These are phyloP conservation scores for Carettochelys insculpta DNA, from an alignment of 2,113 vertebrate genomes.

Conservation along the genomic window DNA sequence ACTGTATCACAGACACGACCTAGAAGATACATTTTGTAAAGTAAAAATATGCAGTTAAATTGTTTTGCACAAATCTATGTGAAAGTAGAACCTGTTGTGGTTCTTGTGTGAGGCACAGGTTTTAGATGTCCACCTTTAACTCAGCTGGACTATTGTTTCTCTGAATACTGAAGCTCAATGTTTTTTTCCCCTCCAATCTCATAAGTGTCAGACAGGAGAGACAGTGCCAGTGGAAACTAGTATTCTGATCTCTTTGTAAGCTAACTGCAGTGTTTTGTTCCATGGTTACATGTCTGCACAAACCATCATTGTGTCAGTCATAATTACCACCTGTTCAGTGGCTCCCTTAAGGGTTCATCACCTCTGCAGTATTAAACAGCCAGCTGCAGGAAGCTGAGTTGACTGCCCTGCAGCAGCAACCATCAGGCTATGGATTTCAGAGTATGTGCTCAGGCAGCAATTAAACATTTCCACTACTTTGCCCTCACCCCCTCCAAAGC, in stretches of 20 bases:
- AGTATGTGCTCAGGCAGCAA: too few species aligned
- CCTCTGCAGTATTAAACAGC: slow-evolving; percentile 77
- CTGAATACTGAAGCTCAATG: slow-evolving; percentile 61
- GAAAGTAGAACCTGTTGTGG: slow-evolving; percentile 65
- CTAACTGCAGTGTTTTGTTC: slow-evolving; percentile 77
- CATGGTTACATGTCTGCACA: slow-evolving; percentile 69
- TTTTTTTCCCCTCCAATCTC: slow-evolving; percentile 62
- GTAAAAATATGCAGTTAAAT: slow-evolving; percentile 47
- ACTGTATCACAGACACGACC: background rate
- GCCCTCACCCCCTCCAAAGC: background rate
- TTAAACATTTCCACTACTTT: too few species aligned
- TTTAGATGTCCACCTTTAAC: slow-evolving; percentile 60
- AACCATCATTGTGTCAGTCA: slow-evolving; percentile 80
- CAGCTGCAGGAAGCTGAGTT: slow-evolving; percentile 72
- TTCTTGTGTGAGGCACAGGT: slow-evolving; percentile 67
- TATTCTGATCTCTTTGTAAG: slow-evolving; percentile 74
- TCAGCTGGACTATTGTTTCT: slow-evolving; percentile 66
- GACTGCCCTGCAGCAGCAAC: slow-evolving; percentile 73
- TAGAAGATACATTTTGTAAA: slow-evolving; percentile 61
- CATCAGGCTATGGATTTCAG: slow-evolving; percentile 69
- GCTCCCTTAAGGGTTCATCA: slow-evolving; percentile 79
- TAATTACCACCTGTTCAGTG: slow-evolving; percentile 81
- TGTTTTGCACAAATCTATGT: slow-evolving; percentile 64
- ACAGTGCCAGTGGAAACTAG: slow-evolving; percentile 58
- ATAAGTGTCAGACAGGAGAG: slow-evolving; percentile 78